These are phyloP conservation scores for Drosophila macrospina DNA, from an alignment of 2,888 invertebrate genomes.

Conservation along the genomic window DNA sequence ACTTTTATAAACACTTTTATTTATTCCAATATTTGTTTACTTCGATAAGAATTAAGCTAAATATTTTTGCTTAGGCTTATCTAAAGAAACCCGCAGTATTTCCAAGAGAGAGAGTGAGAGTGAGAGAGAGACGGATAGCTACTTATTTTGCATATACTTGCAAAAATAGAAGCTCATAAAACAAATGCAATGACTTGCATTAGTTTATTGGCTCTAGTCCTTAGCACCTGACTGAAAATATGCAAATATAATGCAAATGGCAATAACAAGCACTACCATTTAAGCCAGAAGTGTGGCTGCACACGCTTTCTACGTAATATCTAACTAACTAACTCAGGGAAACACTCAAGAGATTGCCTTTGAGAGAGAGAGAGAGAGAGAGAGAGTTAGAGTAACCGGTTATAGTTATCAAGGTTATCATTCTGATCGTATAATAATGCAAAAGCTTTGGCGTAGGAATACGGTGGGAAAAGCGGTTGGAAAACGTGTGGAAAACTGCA, in stretches of 20 bases:
- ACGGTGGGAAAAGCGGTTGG: not conserved
- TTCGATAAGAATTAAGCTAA: too few species aligned
- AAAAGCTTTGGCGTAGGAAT: slow-evolving; percentile 25
- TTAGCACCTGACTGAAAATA: slow-evolving; percentile 32
- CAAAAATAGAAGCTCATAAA: slow-evolving; percentile 15
- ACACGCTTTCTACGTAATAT: slow-evolving; percentile 10
- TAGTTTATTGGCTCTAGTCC: slow-evolving; percentile 32
- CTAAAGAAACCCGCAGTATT: not conserved
- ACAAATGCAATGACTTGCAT: slow-evolving; percentile 28
- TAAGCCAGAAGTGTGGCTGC: slow-evolving; percentile 6
- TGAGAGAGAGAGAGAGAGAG: not conserved
- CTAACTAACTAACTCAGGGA: not conserved
- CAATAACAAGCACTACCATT: slow-evolving; percentile 39
- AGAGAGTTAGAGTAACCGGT: slow-evolving; percentile 31
- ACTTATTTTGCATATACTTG: not conserved
- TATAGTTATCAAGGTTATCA: slow-evolving; percentile 63
- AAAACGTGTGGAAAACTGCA: slow-evolving; percentile 20
- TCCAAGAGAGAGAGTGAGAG: not conserved
- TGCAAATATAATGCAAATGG: slow-evolving; percentile 33
- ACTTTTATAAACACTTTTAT: not conserved
- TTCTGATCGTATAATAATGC: slow-evolving; percentile 55
- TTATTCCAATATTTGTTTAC: too few species aligned
- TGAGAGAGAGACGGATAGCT: not conserved
- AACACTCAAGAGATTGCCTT: not conserved
- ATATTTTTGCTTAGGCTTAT: not conserved